Percentiles rank a stretch among this genome's conserved stretches.
Conservation (phyloP, 2,797 vertebrate species). For the Mormyrops attenuatus region DNA sequence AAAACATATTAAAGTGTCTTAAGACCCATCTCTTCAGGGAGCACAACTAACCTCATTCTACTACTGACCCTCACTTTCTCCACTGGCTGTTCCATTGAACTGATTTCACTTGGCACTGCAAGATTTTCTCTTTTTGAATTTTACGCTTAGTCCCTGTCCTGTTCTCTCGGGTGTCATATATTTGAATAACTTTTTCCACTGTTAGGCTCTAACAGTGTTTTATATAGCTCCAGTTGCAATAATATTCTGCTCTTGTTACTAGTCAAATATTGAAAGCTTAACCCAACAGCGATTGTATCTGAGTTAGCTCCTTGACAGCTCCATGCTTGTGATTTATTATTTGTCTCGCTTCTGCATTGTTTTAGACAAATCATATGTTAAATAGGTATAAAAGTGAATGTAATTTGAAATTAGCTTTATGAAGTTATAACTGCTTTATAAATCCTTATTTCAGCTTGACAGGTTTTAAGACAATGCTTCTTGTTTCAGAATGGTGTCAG, state of each 20-base stretch:
- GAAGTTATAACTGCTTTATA: neutral
- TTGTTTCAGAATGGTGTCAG: neutral
- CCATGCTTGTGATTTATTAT: neutral
- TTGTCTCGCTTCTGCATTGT: neutral
- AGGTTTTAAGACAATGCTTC: neutral
- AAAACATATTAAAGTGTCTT: neutral
- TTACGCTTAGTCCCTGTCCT: neutral
- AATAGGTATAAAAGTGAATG: neutral
- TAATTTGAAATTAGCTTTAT: neutral
- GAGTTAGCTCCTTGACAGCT: neutral
- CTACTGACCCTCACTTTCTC: neutral
- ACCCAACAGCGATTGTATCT: neutral
- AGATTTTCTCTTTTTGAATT: neutral
- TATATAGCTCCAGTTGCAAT: neutral
- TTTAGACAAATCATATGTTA: neutral
- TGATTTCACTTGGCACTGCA: neutral
- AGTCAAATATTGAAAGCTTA: neutral
- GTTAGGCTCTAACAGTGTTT: neutral
- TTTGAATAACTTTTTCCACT: neutral
- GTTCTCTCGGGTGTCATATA: neutral
- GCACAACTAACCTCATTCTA: neutral
- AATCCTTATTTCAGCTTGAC: neutral
- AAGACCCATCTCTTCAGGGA: neutral
- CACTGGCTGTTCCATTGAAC: neutral
- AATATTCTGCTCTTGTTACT: neutral